Percentiles rank a stretch among this genome's conserved stretches.
These are phyloP conservation scores for Mactra quadrangularis DNA, from an alignment of 1,140 invertebrate species.

Conservation along the genomic window DNA sequence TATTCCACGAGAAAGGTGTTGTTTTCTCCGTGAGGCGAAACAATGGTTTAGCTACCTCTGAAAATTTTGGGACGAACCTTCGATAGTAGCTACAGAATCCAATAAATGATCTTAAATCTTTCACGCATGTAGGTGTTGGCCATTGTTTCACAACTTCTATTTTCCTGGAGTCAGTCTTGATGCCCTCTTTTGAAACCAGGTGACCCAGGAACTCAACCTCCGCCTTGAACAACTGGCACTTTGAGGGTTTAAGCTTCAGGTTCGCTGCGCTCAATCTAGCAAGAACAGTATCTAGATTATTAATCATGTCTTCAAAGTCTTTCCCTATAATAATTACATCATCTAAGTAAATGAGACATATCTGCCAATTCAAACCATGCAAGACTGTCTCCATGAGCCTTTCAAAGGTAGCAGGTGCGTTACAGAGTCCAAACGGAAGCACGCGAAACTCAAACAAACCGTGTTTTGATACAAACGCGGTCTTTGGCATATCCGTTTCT, in stretches of 20 bases:
- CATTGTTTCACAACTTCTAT: constrained; percentile 39
- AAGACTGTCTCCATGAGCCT: constrained; percentile 71
- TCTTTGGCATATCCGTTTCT: constrained; percentile 1
- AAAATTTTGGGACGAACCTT: constrained; percentile 56
- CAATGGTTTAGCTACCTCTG: constrained; percentile 56
- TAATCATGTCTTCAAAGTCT: constrained; percentile 40
- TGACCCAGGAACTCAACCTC: constrained; percentile 20
- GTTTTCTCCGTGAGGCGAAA: constrained; percentile 55
- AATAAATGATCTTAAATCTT: too few species aligned
- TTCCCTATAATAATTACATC: constrained; percentile 56
- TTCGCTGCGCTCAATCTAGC: constrained; percentile 1
- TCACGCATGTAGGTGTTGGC: constrained; percentile 59
- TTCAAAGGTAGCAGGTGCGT: constrained; percentile 61
- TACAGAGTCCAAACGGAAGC: constrained; percentile 68
- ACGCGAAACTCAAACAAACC: constrained; percentile 60
- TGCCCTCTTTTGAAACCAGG: background rate
- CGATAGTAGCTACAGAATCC: constrained; percentile 60
- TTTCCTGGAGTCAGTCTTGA: background rate
- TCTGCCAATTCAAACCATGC: constrained; percentile 63
- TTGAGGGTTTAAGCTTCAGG: constrained; percentile 45
- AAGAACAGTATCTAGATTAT: constrained; percentile 27
- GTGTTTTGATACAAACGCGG: constrained; percentile 19
- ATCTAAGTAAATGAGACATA: constrained; percentile 51
- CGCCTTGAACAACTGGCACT: constrained; percentile 31
- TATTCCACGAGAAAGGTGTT: background rate